Evolutionary conservation across 2,888 invertebrate genomes (phyloP), one percentile per base, ranked within the genome.

Genomic region (Tigriopus californicus): DNA sequence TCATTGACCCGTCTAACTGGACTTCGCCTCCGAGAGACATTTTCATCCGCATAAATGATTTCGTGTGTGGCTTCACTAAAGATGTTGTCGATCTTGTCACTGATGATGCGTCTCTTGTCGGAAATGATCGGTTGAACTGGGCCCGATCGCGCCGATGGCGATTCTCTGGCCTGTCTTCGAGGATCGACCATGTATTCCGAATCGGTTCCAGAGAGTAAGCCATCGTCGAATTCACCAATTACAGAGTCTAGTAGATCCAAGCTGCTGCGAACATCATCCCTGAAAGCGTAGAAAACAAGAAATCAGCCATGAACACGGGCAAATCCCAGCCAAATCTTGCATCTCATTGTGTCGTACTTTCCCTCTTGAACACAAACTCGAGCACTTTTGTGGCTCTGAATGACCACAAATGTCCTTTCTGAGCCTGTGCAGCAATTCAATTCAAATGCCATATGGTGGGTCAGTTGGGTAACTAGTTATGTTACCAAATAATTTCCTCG

Each of bases 211-310:
- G 20, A 20, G 15, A 22, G 13, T 13, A 49, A 22, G 13, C 49
- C 49, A 49, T 58, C 58, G 40, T 58, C 58, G 33, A 58, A 58
- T 58, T 58, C 48, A 11, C 49, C 58, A n/a, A 58, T 49, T 3
- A 58, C 58, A 15, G 22, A 20, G 24, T 58, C 58, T 25, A 58
- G 33, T 24, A 58, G 44, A 8, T 58, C 58, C 48, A 58, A 25
- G 40, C 58, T 58, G 41, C 22, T 20, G 10, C 41, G 24, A n/a
- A 58, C 58, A 49, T 58, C 58, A 48, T 58, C 58, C 10, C 58
- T 58, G 48, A 10, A 58, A 48, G 15, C 15, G 25, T 15, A 48
- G 15, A 25, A 42, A 41, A n/a, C 11, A 41, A 25, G 3, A 41
- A 47, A 11, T 33, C 33, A 33, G 33, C 33, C 33, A 33, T 33